Evolutionary conservation across 2,888 invertebrate species (phyloP).

Genomic region (Theodoxus fluviatilis): DNA sequence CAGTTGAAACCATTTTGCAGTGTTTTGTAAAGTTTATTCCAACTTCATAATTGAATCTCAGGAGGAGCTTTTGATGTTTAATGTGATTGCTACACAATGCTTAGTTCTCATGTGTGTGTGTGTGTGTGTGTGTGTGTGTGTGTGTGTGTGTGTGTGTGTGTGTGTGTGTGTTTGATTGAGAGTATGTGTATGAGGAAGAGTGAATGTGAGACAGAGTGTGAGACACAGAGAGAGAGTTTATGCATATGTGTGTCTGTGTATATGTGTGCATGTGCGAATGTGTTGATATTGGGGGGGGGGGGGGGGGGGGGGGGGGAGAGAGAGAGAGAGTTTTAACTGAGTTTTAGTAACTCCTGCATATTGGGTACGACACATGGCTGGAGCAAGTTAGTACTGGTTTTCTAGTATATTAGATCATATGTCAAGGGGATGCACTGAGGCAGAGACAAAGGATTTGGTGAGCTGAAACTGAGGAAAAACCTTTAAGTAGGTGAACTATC

Average conservation of each 20-base stretch:
- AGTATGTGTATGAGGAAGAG: background rate
- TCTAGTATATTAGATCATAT: too few species aligned
- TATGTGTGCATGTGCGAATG: background rate
- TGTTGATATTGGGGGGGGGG: background rate
- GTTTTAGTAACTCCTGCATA: background rate
- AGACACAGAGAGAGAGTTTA: too few species aligned
- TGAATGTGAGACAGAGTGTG: too few species aligned
- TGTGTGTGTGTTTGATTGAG: slow-evolving; percentile 10
- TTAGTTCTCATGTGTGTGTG: background rate
- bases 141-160: slow-evolving; percentile 10
- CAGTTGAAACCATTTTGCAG: too few species aligned
- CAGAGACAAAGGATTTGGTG: too few species aligned
- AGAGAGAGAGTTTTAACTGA: background rate
- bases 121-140: background rate
- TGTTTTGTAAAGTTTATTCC: too few species aligned
- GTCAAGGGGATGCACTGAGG: too few species aligned
- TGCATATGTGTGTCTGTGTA: background rate
- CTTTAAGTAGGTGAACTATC: too few species aligned
- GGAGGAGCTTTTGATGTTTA: background rate
- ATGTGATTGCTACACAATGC: background rate
- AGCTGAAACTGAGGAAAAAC: too few species aligned
- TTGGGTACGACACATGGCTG: background rate
- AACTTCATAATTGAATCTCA: too few species aligned
- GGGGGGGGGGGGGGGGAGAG: background rate
- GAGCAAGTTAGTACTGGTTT: too few species aligned